Conservation (phyloP, 1,140 invertebrate genomes). For the Caligus rogercresseyi region DNA sequence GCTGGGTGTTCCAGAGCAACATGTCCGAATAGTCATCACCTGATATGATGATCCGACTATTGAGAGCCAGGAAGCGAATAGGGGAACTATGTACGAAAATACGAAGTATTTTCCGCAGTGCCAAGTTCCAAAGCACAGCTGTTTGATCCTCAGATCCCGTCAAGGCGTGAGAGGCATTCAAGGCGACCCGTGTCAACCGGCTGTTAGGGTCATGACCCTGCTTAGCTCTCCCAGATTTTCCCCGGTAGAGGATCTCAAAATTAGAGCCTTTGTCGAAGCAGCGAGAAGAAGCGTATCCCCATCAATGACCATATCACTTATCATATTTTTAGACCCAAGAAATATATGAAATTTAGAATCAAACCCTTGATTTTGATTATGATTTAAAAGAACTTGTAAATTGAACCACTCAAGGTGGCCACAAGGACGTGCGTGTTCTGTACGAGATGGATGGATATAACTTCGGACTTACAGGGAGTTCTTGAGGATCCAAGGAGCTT, state of each 20-base stretch:
- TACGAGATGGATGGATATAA: not conserved
- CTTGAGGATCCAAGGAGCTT: not conserved
- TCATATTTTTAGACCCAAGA: not conserved
- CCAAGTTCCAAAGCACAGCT: not conserved
- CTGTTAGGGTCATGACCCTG: not conserved
- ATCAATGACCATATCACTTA: not conserved
- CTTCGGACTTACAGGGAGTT: not conserved
- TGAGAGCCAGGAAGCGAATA: not conserved
- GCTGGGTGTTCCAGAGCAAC: not conserved
- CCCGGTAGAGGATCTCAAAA: not conserved
- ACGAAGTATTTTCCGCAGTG: not conserved
- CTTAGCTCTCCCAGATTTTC: not conserved
- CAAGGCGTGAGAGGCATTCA: not conserved
- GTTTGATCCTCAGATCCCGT: conserved; percentile 1
- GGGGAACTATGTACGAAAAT: not conserved
- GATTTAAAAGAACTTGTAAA: not conserved
- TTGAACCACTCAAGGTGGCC: not conserved
- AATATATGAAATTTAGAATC: conserved; percentile 6
- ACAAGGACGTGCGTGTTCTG: not conserved
- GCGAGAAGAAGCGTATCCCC: not conserved
- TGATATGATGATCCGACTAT: not conserved
- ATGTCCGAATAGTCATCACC: conserved; percentile 6
- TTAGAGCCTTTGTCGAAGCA: not conserved
- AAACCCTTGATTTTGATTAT: not conserved
- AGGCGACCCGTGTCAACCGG: not conserved